Conservation (phyloP, 2,113 vertebrate genomes). For the Channa argus region DNA sequence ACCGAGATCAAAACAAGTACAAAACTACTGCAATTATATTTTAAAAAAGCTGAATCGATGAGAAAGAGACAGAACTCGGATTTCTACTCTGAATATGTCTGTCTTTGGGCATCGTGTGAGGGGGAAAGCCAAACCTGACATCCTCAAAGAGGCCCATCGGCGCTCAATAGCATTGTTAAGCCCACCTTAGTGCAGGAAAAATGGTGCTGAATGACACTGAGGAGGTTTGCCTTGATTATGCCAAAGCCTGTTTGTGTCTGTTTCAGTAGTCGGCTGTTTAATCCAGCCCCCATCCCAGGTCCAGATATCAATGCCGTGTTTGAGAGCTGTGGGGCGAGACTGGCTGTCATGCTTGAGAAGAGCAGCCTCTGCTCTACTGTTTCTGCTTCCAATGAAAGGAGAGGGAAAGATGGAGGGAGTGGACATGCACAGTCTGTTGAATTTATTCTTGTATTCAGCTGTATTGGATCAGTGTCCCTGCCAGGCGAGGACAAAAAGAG, state of each 20-base stretch:
- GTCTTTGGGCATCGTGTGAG: background rate
- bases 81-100: background rate
- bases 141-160: conserved; percentile 19
- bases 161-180: conserved; percentile 9
- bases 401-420: conserved; percentile 12
- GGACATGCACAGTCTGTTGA: conserved; percentile 24
- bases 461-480: conserved; percentile 59
- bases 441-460: conserved; percentile 54
- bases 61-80: conserved; percentile 1
- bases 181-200: conserved; percentile 29
- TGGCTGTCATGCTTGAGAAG: conserved; percentile 67
- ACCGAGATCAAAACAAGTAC: conserved; percentile 10
- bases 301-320: conserved; percentile 64
- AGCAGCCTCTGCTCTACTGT: conserved; percentile 34
- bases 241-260: conserved; percentile 62
- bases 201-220: conserved; percentile 29
- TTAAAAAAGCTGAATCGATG: background rate
- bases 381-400: conserved; percentile 40
- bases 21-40: background rate
- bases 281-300: conserved; percentile 56
- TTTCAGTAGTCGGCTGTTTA: conserved; percentile 54
- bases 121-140: conserved; percentile 29
- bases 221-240: conserved; percentile 58
- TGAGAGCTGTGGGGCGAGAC: conserved; percentile 45
- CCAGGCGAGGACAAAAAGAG: conserved; percentile 28